A percentile compares a stretch with the other conserved stretches of the same genome.
These are phyloP conservation scores for Tangara arthus DNA, from an alignment of 2,797 vertebrate species.

Conservation along the genomic window DNA sequence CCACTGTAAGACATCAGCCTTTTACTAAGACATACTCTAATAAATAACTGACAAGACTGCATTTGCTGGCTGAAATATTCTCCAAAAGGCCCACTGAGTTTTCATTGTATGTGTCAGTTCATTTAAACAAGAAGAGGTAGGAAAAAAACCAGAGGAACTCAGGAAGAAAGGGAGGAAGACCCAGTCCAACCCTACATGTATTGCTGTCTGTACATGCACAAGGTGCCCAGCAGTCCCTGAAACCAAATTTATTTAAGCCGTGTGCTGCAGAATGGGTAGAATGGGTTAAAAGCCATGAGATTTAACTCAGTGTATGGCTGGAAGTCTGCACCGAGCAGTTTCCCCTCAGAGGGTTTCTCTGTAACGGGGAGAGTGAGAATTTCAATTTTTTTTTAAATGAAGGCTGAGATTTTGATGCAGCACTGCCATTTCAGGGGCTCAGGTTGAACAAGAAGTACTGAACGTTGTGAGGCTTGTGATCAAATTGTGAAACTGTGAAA, in stretches of 20 bases:
- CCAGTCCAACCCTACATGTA: rapidly evolving
- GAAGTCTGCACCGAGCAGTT: background rate
- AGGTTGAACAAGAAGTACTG: background rate
- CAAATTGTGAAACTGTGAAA: constrained; percentile 63
- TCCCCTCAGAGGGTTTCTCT: background rate
- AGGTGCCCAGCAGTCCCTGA: background rate
- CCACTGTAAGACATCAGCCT: background rate
- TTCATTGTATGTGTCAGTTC: background rate
- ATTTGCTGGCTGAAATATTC: background rate
- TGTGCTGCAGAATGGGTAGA: background rate
- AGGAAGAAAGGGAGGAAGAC: background rate
- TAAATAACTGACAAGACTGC: constrained; percentile 26
- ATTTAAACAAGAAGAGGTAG: background rate
- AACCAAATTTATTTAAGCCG: background rate
- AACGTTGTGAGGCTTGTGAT: constrained; percentile 43
- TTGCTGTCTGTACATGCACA: background rate
- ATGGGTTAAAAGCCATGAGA: background rate
- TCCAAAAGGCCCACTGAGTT: constrained; percentile 1
- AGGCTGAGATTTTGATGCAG: background rate
- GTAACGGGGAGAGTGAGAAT: background rate
- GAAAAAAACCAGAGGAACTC: background rate
- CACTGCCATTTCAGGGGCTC: background rate
- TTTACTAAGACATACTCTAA: constrained; percentile 19
- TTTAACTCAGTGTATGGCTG: background rate
- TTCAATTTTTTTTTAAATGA: background rate